Base-by-base conservation (phyloP, 53 echinoderm and acorn worm genomes). In the Luidia sarsii region DNA sequence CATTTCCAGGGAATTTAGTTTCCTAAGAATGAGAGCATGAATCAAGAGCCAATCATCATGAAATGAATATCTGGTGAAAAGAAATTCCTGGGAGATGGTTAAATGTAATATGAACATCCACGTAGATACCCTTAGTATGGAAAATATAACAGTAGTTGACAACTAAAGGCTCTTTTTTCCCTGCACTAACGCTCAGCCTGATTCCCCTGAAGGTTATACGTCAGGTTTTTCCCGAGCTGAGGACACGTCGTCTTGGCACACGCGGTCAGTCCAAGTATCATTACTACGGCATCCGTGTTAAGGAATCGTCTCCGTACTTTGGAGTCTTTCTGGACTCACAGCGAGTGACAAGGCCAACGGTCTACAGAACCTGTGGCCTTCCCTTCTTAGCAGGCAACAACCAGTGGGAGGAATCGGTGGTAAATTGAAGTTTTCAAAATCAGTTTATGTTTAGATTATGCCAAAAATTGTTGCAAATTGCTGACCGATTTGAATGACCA, bases 261-360 rank as follows among this genome's bases (percentile, higher is more conserved):
- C 70, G 94, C 4, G 94, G 94, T 10, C 95, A 95, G 55, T 95
- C 95, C 25, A 92, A 95, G 82, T 95, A 95, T 64, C 95, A 95
- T 72, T 95, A 95, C 61, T 89, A 95, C 79, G 95, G 95, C 24
- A 89, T 95, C 64, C 86, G 80, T 31, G 92, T 95, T 28, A 86
- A 86, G 41, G 49, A 55, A 41, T 75, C 89, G 7, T 91, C 94
- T n/a, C 80, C 83, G 4, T 89, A 89, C 70, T 85, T 74, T 80
- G 66, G 74, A 49, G 64, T 57, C 10, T 71, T 86, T 15, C 55
- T 86, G 27, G 86, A 85, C 21, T 68, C 77, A 33, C 85, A 92
- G 71, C 82, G 89, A 20, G 64, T 82, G 59, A 75, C 67, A 0
- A 33, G 56, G 0, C 75, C 85, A 39, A 57, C 51, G 20, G 20